Percentiles rank a stretch among this genome's conserved stretches.
These are phyloP conservation scores for Amphiprion ocellaris DNA, from an alignment of 2,113 vertebrate species.

Conservation along the genomic window DNA sequence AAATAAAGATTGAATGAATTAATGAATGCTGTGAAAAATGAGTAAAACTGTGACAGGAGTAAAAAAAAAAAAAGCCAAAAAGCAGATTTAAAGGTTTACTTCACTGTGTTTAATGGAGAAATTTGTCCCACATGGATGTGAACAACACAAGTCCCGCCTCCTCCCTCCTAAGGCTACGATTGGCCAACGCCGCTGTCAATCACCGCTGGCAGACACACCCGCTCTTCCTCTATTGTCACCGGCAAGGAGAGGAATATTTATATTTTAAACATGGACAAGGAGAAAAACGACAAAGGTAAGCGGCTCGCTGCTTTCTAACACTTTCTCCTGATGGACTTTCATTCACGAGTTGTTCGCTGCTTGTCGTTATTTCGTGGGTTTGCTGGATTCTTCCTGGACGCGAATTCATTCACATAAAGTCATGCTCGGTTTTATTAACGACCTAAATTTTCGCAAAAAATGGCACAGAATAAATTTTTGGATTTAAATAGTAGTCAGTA, in stretches of 20 bases:
- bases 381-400: neutral
- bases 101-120: too few relatives aligned
- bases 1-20: too few relatives aligned
- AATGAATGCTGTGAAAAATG: too few relatives aligned
- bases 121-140: neutral
- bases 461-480: neutral
- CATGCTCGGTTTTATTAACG: neutral
- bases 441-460: neutral
- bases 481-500: neutral
- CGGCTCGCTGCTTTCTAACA: fast-evolving
- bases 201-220: slow-evolving; percentile 4
- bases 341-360: neutral
- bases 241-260: neutral
- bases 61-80: too few relatives aligned
- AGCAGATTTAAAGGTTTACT: too few relatives aligned
- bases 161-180: neutral
- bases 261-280: slow-evolving; percentile 43
- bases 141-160: slow-evolving; percentile 27
- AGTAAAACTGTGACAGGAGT: too few relatives aligned
- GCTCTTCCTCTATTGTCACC: slow-evolving; percentile 62
- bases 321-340: neutral
- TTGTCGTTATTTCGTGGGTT: neutral
- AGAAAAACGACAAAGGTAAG: slow-evolving; percentile 57
- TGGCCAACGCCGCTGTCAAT: slow-evolving; percentile 41
- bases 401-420: neutral